Evolutionary conservation across 2,797 vertebrate genomes (phyloP).

Genomic region (Cercopithecus petaurista): DNA sequence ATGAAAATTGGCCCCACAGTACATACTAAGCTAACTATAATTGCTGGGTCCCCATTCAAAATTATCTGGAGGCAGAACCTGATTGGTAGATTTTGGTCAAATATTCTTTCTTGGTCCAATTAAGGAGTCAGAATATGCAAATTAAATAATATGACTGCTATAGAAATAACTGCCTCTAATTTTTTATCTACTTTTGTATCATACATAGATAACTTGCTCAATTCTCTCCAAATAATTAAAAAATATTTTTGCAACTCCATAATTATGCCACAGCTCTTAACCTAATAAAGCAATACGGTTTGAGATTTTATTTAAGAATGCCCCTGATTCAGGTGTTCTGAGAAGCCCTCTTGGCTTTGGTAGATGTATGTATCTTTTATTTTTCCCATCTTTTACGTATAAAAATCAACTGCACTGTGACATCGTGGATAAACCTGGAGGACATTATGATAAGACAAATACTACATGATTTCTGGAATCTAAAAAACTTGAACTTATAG

Average conservation of each 20-base stretch:
- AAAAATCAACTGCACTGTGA: neutral
- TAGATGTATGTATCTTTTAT: neutral
- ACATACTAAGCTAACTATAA: neutral
- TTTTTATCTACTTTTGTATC: neutral
- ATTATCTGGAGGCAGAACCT: neutral
- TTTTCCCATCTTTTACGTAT: neutral
- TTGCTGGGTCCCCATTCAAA: neutral
- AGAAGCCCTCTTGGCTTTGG: neutral
- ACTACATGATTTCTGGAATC: neutral
- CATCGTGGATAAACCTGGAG: neutral
- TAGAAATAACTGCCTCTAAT: neutral
- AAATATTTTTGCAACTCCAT: neutral
- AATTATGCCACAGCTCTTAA: neutral
- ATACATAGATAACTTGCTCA: neutral
- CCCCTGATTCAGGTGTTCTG: neutral
- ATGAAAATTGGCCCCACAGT: neutral
- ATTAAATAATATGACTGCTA: neutral
- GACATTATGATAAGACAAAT: neutral
- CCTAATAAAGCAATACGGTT: neutral
- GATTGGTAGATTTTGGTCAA: neutral
- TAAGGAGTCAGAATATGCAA: neutral
- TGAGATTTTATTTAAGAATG: conserved; percentile 8
- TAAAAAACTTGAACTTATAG: neutral
- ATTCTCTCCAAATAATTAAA: neutral
- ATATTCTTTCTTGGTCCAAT: neutral